phyloP scores from a whole-genome alignment of 30 jellyfish, hydroid and myxozoan species.

The Turritopsis dohrnii region DNA sequence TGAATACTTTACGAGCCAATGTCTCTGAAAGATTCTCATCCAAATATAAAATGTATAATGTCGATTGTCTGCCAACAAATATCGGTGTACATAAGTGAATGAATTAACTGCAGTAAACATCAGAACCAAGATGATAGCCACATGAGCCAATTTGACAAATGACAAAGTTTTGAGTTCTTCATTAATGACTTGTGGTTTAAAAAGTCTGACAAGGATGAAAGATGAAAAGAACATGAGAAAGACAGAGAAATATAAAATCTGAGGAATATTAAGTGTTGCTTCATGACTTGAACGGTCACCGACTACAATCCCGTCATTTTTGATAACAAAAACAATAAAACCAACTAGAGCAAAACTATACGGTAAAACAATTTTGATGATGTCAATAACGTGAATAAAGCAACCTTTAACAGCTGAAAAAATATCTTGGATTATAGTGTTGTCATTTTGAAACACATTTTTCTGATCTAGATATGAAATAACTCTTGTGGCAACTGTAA shows the following conservation, averaged over 20 bases:
- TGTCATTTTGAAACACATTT: background rate
- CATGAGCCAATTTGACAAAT: background rate
- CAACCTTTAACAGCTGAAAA: slow-evolving; percentile 19
- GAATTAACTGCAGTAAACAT: slow-evolving; percentile 13
- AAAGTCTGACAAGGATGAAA: slow-evolving; percentile 8
- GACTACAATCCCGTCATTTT: slow-evolving; percentile 86
- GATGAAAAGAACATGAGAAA: slow-evolving; percentile 46
- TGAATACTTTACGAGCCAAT: slow-evolving; percentile 49
- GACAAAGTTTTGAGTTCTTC: slow-evolving; percentile 1
- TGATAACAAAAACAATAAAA: slow-evolving; percentile 55
- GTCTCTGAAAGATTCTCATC: slow-evolving; percentile 61
- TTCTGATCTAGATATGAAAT: slow-evolving; percentile 27
- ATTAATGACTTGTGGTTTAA: background rate
- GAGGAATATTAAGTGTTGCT: slow-evolving; percentile 76
- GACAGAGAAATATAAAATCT: slow-evolving; percentile 57
- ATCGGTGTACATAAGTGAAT: slow-evolving; percentile 67
- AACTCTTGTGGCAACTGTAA: slow-evolving; percentile 46
- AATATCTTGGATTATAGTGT: slow-evolving; percentile 1
- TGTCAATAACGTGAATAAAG: background rate
- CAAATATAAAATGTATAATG: slow-evolving; percentile 87
- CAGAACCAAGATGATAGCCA: background rate
- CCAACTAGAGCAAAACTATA: slow-evolving; percentile 42
- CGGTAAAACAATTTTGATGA: slow-evolving; percentile 36
- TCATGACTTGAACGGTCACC: slow-evolving; percentile 94
- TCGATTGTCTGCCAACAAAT: slow-evolving; percentile 88